Conservation (phyloP, 2,888 invertebrate species). For the Platycheirus rosarum region DNA sequence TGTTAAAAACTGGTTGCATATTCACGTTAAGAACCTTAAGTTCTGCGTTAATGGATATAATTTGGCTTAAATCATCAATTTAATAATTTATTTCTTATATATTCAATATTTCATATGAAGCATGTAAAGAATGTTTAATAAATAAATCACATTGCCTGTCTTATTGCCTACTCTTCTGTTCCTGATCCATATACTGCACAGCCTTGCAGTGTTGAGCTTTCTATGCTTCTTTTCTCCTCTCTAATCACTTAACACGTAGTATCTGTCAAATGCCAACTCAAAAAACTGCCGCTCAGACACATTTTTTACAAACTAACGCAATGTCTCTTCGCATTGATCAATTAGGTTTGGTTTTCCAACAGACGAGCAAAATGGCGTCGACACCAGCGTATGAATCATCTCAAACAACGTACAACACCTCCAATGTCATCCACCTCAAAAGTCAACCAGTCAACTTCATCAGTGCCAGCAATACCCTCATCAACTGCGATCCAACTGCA, state of each 20-base stretch:
- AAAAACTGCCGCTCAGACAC: constrained; percentile 58
- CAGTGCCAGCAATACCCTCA: constrained; percentile 49
- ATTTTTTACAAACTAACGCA: constrained; percentile 83
- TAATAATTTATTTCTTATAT: too few relatives aligned
- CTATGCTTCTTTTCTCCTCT: background rate
- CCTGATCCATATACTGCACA: too few relatives aligned
- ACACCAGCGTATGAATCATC: constrained; percentile 96
- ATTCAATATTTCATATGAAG: too few relatives aligned
- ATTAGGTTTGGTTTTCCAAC: constrained; percentile 99
- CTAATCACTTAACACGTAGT: constrained; percentile 8
- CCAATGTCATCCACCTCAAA: constrained; percentile 83
- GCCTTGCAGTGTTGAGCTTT: background rate
- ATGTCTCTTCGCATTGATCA: constrained; percentile 86
- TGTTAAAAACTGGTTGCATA: too few relatives aligned
- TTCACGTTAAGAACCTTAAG: too few relatives aligned
- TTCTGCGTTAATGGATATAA: too few relatives aligned
- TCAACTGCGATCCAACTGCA: constrained; percentile 25
- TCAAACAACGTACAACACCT: constrained; percentile 90
- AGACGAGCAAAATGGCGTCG: constrained; percentile 99
- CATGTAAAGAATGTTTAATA: too few relatives aligned
- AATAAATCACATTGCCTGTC: too few relatives aligned
- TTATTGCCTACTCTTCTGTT: too few relatives aligned
- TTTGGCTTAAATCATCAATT: too few relatives aligned
- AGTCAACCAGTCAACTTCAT: constrained; percentile 64
- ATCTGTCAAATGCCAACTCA: constrained; percentile 1